Conservation (phyloP, 2,888 invertebrate genomes). For the Dyspetes luteomarginatus region DNA sequence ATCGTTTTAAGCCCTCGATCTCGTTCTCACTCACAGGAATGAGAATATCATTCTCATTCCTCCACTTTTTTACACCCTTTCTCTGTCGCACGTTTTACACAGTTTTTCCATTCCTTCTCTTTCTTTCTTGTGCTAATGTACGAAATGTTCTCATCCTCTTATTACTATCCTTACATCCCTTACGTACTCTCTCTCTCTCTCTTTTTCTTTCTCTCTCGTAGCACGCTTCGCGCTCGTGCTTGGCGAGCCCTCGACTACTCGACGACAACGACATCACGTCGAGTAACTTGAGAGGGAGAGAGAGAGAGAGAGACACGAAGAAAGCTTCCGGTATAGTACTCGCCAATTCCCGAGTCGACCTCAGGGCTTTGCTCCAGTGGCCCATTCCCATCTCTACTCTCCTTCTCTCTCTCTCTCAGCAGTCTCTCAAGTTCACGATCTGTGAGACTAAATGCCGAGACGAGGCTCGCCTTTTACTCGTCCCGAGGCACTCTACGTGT, state of each 20-base stretch:
- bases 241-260: slow-evolving; percentile 21
- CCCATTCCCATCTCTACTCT: slow-evolving; percentile 65
- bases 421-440: slow-evolving; percentile 67
- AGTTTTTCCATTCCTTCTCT: slow-evolving; percentile 28
- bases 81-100: background rate
- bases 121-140: slow-evolving; percentile 11
- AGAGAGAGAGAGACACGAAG: slow-evolving; percentile 1
- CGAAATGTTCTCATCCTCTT: slow-evolving; percentile 44
- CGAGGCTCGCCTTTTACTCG: slow-evolving; percentile 20
- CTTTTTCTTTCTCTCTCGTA: slow-evolving; percentile 35
- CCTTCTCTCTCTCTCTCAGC: slow-evolving; percentile 46
- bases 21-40: slow-evolving; percentile 6
- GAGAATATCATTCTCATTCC: slow-evolving; percentile 20
- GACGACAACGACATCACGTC: slow-evolving; percentile 46
- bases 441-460: slow-evolving; percentile 62
- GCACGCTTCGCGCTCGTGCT: slow-evolving; percentile 31
- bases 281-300: slow-evolving; percentile 19
- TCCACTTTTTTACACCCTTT: slow-evolving; percentile 32
- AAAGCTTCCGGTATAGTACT: slow-evolving; percentile 35
- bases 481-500: slow-evolving; percentile 14
- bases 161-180: slow-evolving; percentile 38
- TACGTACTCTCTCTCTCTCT: slow-evolving; percentile 37
- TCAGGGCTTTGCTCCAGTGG: slow-evolving; percentile 72
- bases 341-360: slow-evolving; percentile 53
- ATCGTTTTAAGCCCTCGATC: slow-evolving; percentile 7